Evolutionary conservation across 92 coral and sea anemone genomes (phyloP), one percentile per base, ranked within the genome.

Genomic region (Porites rus): DNA sequence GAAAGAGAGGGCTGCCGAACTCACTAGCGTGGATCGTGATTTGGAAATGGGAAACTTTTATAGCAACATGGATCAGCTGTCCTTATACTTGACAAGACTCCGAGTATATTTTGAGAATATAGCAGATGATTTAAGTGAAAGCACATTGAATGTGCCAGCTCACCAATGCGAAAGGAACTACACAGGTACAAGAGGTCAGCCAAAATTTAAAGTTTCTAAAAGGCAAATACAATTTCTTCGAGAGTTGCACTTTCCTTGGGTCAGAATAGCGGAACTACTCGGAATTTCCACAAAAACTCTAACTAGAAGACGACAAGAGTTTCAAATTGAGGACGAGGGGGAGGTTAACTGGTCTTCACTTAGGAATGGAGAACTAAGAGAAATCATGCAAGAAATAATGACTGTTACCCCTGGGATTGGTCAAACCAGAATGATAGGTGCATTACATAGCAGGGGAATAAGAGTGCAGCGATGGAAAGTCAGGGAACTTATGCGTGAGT

Each of bases 1-100:
- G 75, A 88, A 69, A 75, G 86, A 88, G 87, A 85, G 93, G 20
- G 93, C 93, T 20, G 43, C 75, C 31, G 85, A 90, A 63, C 82
- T 85, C 52, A 69, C 80, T 25, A n/a, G 67, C 59, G 64, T 72
- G 22, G 82, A 77, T 75, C 58, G 60, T 50, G 90, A 88, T 70
- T 72, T 85, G 62, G 92, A 85, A 76, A 88, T 92, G 90, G 88
- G 56, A 24, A 75, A 84, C 51, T 92, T 92, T 79, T 74, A 83
- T 74, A 53, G 87, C 11, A 60, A 85, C 64, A 89, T 92, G 92
- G 86, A 81, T 64, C 91, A 92, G 81, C 86, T 92, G 83, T 84
- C 88, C 74, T 51, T 67, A 58, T 62, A 70, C 85, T 80, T 88
- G 70, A 84, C 52, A 60, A 81, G 92, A 84, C 83, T 92, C 9